Evolutionary conservation across 1,140 invertebrate genomes (phyloP), one percentile per base, ranked within the genome.

Genomic region (Papilio aristodemus): DNA sequence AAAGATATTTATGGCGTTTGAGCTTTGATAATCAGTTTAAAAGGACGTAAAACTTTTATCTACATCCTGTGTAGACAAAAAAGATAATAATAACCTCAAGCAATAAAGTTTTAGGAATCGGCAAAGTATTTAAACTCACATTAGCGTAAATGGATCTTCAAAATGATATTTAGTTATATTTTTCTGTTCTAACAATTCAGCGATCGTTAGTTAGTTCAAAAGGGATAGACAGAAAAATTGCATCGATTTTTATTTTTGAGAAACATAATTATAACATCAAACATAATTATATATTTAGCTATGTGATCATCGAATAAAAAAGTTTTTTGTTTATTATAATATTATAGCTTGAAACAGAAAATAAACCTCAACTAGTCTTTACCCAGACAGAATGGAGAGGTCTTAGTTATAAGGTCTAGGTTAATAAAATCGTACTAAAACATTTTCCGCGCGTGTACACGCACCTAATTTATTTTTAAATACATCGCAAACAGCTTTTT

Each of bases 391-490:
- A 19, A 17, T 46, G n/a, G 17, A 46, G 19, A 19, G 43, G 19
- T 19, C 17, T 22, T 54, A 54, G 2, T 54, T 0, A 54, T 54
- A 54, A 25, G 17, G 11, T 50, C 46, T 32, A 54, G 19, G 46
- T 54, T 54, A 22, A 25, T 22, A 4, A 25, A 19, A 54, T 25
- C 46, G 5, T 10, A 54, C 22, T 10, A 54, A 54, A 19, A 54
- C 22, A 22, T 54, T 54, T 22, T 22, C 22, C 19, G 46, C 19
- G 46, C 46, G 19, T 54, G 46, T 54, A 19, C 46, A 54, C 46
- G 46, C 46, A 54, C 9, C 46, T 54, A 22, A 19, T 54, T 54
- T 54, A 54, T 54, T 54, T 54, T 54, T 54, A 54, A 46, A 54
- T 54, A 54, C 46, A 54, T 54, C 46, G 19, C 46, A 22, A 50